A percentile compares a stretch with the other conserved stretches of the same genome.
phyloP scores from a whole-genome alignment of 2,113 vertebrate species.

The Silurus asotus region DNA sequence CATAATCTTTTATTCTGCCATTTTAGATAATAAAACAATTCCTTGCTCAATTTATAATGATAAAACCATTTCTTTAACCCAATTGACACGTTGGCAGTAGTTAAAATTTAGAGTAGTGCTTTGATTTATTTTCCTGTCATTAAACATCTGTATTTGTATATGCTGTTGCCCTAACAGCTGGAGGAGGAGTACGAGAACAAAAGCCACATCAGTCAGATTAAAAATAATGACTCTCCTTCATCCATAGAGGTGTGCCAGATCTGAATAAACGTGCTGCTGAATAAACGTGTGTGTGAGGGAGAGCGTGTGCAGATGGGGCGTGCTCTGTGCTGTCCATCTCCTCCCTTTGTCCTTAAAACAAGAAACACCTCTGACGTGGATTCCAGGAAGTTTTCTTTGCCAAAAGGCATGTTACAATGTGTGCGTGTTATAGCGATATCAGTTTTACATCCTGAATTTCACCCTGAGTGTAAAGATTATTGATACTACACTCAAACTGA shows the following conservation, averaged over 20 bases:
- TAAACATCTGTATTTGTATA: not conserved
- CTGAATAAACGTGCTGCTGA: not conserved
- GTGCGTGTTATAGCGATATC: not conserved
- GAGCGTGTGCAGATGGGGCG: not conserved
- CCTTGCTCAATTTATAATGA: not conserved
- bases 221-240: constrained; percentile 12
- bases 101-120: not conserved
- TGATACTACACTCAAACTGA: not conserved
- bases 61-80: not conserved
- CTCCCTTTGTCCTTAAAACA: not conserved
- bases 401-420: not conserved
- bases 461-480: not conserved
- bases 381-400: constrained; percentile 24
- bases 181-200: not conserved
- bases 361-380: constrained; percentile 4
- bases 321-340: not conserved
- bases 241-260: not conserved
- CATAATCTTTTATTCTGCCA: not conserved
- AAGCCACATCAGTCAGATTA: not conserved
- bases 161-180: not conserved
- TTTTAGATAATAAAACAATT: not conserved
- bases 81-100: not conserved
- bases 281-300: not conserved
- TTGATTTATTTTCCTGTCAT: not conserved
- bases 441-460: not conserved